phyloP scores from a whole-genome alignment of 2,888 invertebrate genomes.

The Hypena proboscidalis region DNA sequence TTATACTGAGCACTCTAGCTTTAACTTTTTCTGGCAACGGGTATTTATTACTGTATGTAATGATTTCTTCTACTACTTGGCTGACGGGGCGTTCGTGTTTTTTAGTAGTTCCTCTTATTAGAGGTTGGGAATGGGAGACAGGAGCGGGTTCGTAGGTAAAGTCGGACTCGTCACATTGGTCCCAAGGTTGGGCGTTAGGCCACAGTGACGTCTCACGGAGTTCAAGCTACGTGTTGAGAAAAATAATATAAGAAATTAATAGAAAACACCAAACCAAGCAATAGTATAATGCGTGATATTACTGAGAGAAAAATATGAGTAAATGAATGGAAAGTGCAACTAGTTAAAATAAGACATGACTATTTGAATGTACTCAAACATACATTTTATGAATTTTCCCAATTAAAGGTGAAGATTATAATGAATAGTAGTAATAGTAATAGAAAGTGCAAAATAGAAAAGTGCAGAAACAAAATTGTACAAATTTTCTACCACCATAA shows the following conservation, averaged over 20 bases:
- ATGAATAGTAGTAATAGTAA: too few species aligned
- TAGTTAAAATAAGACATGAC: too few species aligned
- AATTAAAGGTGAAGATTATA: too few species aligned
- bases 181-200: slow-evolving; percentile 71
- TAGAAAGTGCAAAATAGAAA: too few species aligned
- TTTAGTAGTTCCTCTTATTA: slow-evolving; percentile 30
- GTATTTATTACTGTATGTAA: slow-evolving; percentile 59
- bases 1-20: slow-evolving; percentile 52
- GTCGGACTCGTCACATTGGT: slow-evolving; percentile 67
- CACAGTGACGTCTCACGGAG: slow-evolving; percentile 67
- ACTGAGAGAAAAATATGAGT: too few species aligned
- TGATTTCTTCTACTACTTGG: slow-evolving; percentile 67
- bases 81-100: slow-evolving; percentile 53
- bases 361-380: too few species aligned
- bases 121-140: slow-evolving; percentile 39
- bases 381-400: too few species aligned
- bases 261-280: slow-evolving; percentile 33
- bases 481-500: too few species aligned
- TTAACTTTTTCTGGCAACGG: slow-evolving; percentile 64
- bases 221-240: slow-evolving; percentile 76
- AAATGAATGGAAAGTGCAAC: too few species aligned
- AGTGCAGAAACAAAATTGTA: too few species aligned
- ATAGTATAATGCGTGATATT: slow-evolving; percentile 7
- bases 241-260: slow-evolving; percentile 46
- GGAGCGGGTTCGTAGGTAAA: slow-evolving; percentile 63